phyloP scores from a whole-genome alignment of 1,140 invertebrate genomes.

The Zaprionus gabonicus region DNA sequence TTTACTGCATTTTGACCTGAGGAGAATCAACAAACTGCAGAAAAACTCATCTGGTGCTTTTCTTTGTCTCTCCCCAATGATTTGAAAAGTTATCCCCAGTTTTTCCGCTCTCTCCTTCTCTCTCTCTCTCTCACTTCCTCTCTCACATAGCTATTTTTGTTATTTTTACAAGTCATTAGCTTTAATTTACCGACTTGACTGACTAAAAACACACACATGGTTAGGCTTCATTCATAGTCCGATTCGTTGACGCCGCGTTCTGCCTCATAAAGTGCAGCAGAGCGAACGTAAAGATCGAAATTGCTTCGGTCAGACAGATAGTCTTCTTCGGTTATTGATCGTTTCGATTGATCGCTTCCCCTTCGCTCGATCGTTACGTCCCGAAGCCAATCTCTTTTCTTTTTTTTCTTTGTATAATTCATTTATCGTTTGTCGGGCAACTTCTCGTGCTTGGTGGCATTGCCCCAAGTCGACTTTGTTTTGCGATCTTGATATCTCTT shows the following conservation, averaged over 20 bases:
- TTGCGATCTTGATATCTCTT: slow-evolving; percentile 55
- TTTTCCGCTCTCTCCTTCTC: slow-evolving; percentile 7
- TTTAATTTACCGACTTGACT: slow-evolving; percentile 71
- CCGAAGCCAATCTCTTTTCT: slow-evolving; percentile 8
- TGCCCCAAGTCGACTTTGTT: slow-evolving; percentile 35
- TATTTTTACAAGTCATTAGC: slow-evolving; percentile 82
- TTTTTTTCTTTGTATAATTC: slow-evolving; percentile 42
- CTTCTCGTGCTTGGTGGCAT: slow-evolving; percentile 40
- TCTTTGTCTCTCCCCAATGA: slow-evolving; percentile 40
- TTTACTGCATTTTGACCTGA: slow-evolving; percentile 76
- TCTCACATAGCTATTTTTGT: slow-evolving; percentile 33
- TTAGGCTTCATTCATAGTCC: slow-evolving; percentile 69
- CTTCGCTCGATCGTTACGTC: slow-evolving; percentile 25
- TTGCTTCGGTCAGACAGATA: slow-evolving; percentile 15
- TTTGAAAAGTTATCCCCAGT: slow-evolving; percentile 38
- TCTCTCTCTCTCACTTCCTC: not conserved
- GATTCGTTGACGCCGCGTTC: slow-evolving; percentile 41
- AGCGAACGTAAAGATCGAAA: slow-evolving; percentile 15
- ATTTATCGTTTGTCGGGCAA: slow-evolving; percentile 28
- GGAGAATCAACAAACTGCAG: slow-evolving; percentile 15
- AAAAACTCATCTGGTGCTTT: slow-evolving; percentile 28
- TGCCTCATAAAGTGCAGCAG: slow-evolving; percentile 52
- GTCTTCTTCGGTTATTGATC: slow-evolving; percentile 28
- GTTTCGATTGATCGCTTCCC: slow-evolving; percentile 41
- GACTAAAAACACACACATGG: slow-evolving; percentile 31